Conservation (phyloP, 2,888 invertebrate genomes). For the Acronicta psi region DNA sequence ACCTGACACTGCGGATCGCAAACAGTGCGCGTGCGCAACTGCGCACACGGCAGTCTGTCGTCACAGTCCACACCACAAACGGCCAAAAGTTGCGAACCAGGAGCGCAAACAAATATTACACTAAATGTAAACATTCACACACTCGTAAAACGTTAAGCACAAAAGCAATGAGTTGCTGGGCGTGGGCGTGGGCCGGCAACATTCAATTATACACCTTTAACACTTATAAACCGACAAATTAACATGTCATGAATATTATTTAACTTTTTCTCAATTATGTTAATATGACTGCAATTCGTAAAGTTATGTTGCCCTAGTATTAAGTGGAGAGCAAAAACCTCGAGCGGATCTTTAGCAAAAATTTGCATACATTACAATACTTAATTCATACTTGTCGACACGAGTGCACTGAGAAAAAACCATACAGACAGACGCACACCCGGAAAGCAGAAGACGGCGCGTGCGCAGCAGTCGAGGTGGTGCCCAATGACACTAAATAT, state of each 20-base stretch:
- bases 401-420: slow-evolving; percentile 63
- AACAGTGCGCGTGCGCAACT: slow-evolving; percentile 16
- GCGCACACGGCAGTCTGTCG: slow-evolving; percentile 8
- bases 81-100: slow-evolving; percentile 20
- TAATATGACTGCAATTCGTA: slow-evolving; percentile 69
- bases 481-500: slow-evolving; percentile 64
- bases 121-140: slow-evolving; percentile 57
- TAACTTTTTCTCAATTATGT: slow-evolving; percentile 83
- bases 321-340: slow-evolving; percentile 76
- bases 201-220: slow-evolving; percentile 82
- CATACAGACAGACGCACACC: slow-evolving; percentile 61
- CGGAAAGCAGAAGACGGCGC: slow-evolving; percentile 70
- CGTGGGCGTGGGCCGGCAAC: slow-evolving; percentile 62
- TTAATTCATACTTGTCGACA: slow-evolving; percentile 67
- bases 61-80: slow-evolving; percentile 5
- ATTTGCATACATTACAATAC: slow-evolving; percentile 84
- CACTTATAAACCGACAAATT: slow-evolving; percentile 81
- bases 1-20: slow-evolving; percentile 15
- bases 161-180: slow-evolving; percentile 58
- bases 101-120: slow-evolving; percentile 46
- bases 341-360: slow-evolving; percentile 75
- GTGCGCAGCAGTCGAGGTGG: slow-evolving; percentile 59
- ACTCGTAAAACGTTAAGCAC: slow-evolving; percentile 62
- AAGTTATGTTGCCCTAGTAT: slow-evolving; percentile 78
- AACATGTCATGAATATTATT: slow-evolving; percentile 87